A percentile compares a stretch with the other conserved stretches of the same genome.
Conservation (phyloP, 2,888 invertebrate genomes). For the Cantharis rufa region DNA sequence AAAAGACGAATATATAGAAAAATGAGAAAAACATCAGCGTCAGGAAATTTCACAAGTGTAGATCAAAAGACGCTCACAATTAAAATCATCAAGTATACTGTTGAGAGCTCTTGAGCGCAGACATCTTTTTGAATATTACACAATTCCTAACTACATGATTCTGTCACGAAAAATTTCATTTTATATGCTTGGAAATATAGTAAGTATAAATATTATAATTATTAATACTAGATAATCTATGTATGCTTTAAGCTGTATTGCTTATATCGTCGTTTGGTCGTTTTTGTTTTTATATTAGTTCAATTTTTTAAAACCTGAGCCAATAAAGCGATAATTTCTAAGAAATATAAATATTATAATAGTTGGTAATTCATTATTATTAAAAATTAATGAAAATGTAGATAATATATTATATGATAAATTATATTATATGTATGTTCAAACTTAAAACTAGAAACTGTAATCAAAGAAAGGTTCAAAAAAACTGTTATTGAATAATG, state of each 20-base stretch:
- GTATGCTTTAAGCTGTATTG: neutral
- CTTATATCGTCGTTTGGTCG: too few relatives aligned
- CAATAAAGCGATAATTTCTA: too few relatives aligned
- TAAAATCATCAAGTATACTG: slow-evolving; percentile 33
- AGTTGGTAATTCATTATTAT: neutral
- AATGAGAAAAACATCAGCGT: slow-evolving; percentile 31
- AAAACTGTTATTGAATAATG: neutral
- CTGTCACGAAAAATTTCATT: slow-evolving; percentile 11
- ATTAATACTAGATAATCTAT: neutral
- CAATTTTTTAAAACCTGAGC: neutral
- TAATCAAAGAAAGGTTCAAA: neutral
- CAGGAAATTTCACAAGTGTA: slow-evolving; percentile 35
- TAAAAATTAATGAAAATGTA: neutral
- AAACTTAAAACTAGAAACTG: neutral
- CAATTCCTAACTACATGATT: slow-evolving; percentile 7
- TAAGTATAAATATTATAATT: neutral
- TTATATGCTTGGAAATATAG: neutral
- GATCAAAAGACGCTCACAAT: slow-evolving; percentile 37
- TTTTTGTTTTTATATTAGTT: neutral
- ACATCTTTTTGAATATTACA: slow-evolving; percentile 14
- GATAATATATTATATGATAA: too few relatives aligned
- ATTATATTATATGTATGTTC: too few relatives aligned
- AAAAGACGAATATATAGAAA: slow-evolving; percentile 36
- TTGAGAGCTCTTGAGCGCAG: slow-evolving; percentile 31
- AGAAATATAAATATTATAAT: neutral